These are phyloP conservation scores for Spisula solida DNA, from an alignment of 2,888 invertebrate species.

Conservation along the genomic window DNA sequence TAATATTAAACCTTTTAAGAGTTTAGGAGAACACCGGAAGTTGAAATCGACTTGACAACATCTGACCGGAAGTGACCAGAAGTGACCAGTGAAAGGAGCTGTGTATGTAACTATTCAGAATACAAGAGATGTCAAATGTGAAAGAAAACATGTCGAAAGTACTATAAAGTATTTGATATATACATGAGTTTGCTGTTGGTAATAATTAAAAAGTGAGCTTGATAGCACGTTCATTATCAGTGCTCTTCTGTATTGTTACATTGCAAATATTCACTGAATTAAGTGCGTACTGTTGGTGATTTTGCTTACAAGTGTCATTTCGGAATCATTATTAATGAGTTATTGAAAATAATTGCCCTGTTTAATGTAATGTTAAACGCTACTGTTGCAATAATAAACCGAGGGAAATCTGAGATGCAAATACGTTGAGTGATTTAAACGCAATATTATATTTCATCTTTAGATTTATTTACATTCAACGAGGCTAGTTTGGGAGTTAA, in stretches of 20 bases:
- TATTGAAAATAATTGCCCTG: slow-evolving; percentile 12
- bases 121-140: background rate
- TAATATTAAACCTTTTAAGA: background rate
- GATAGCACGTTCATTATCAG: no score
- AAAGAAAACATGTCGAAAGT: background rate
- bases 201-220: no score
- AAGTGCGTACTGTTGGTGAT: background rate
- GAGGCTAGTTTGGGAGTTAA: slow-evolving; percentile 30
- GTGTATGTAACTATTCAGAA: background rate
- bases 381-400: slow-evolving; percentile 28
- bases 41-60: background rate
- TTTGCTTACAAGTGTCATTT: slow-evolving; percentile 5
- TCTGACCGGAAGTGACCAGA: background rate
- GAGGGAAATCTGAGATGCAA: slow-evolving; percentile 16
- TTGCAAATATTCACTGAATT: background rate
- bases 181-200: no score
- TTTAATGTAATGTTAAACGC: slow-evolving; percentile 39
- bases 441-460: slow-evolving; percentile 45
- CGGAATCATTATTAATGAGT: background rate
- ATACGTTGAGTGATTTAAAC: slow-evolving; percentile 46
- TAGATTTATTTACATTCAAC: slow-evolving; percentile 53
- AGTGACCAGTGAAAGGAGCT: background rate
- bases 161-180: no score
- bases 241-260: background rate
- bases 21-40: background rate